Percentiles rank a stretch among this genome's conserved stretches.
phyloP scores from a whole-genome alignment of 2,113 vertebrate species.

The Rafetus swinhoei region DNA sequence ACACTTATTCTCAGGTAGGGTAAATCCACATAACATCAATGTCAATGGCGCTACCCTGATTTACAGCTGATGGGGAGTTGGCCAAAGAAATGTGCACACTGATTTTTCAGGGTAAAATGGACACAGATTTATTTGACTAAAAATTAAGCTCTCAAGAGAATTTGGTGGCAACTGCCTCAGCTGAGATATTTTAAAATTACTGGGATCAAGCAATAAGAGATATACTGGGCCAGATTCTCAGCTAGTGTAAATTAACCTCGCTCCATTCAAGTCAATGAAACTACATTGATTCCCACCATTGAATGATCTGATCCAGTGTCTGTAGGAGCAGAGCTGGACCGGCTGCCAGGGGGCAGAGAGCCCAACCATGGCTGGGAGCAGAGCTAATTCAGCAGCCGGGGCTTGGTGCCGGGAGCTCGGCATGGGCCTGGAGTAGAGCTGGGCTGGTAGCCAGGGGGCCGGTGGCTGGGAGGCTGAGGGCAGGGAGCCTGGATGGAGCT shows the following conservation, averaged over 20 bases:
- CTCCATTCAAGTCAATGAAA: background rate
- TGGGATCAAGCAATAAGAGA: background rate
- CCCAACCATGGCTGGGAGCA: too few relatives aligned
- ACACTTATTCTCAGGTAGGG: background rate
- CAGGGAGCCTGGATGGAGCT: too few relatives aligned
- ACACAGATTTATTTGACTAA: background rate
- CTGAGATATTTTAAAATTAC: background rate
- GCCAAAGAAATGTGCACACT: background rate
- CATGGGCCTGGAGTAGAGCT: too few relatives aligned
- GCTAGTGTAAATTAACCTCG: background rate
- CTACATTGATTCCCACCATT: background rate
- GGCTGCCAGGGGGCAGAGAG: too few relatives aligned
- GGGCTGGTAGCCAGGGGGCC: too few relatives aligned
- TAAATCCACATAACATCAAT: constrained; percentile 8
- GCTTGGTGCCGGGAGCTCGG: too few relatives aligned
- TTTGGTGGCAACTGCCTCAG: background rate
- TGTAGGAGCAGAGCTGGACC: background rate
- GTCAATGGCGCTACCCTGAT: background rate
- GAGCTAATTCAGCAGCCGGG: too few relatives aligned
- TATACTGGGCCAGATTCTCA: background rate
- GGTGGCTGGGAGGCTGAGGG: too few relatives aligned
- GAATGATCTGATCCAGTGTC: background rate
- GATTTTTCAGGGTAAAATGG: background rate
- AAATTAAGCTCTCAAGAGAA: background rate
- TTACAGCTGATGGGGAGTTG: constrained; percentile 2